These are phyloP conservation scores for Paracanthobrama guichenoti DNA, from an alignment of 2,113 vertebrate genomes.

Conservation along the genomic window DNA sequence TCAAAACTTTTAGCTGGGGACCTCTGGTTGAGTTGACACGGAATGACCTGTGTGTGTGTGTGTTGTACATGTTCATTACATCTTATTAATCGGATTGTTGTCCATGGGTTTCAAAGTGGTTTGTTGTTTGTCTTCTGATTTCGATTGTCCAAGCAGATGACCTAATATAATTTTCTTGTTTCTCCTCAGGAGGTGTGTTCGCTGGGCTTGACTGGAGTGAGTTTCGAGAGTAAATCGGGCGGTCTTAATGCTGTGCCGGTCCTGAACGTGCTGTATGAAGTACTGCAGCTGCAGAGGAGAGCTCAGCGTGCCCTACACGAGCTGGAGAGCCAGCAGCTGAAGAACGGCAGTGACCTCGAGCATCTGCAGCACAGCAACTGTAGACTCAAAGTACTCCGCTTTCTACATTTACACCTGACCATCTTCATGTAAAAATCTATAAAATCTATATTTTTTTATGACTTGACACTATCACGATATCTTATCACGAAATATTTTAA, in stretches of 20 bases:
- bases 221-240: slow-evolving; percentile 69
- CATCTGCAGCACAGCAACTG: slow-evolving; percentile 87
- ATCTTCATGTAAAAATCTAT: too few species aligned
- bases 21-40: too few species aligned
- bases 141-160: neutral
- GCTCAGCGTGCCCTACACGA: slow-evolving; percentile 83
- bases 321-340: slow-evolving; percentile 86
- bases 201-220: slow-evolving; percentile 84
- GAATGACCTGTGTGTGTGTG: too few species aligned
- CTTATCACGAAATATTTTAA: too few species aligned
- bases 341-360: slow-evolving; percentile 86
- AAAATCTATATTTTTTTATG: too few species aligned
- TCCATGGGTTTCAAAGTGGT: too few species aligned
- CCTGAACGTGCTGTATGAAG: slow-evolving; percentile 88
- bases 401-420: neutral
- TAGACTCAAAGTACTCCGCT: slow-evolving; percentile 83
- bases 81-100: too few species aligned
- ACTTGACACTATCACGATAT: too few species aligned
- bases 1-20: too few species aligned
- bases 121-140: too few species aligned
- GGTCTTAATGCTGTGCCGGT: slow-evolving; percentile 78
- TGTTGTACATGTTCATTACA: too few species aligned
- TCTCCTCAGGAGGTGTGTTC: slow-evolving; percentile 83
- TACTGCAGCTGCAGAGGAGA: slow-evolving; percentile 84
- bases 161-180: neutral